These are phyloP conservation scores for Rana temporaria DNA, from an alignment of 2,113 vertebrate genomes.

Conservation along the genomic window DNA sequence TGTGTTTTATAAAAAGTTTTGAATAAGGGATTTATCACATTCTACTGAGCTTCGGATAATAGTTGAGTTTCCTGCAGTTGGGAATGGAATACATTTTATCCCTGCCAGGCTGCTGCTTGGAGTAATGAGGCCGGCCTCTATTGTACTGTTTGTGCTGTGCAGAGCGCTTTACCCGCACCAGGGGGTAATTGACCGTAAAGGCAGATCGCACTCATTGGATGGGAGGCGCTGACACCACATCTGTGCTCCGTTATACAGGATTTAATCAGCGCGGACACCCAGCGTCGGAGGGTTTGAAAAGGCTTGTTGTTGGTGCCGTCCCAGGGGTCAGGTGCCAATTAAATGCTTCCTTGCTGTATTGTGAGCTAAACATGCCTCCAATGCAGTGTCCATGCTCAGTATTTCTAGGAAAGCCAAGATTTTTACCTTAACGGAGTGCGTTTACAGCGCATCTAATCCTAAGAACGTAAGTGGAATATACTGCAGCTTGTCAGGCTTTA, in stretches of 20 bases:
- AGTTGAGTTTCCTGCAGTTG: too few relatives aligned
- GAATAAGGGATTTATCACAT: too few relatives aligned
- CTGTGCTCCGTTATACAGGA: constrained; percentile 79
- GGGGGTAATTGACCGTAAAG: constrained; percentile 95
- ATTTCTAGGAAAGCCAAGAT: too few relatives aligned
- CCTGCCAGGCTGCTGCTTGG: constrained; percentile 81
- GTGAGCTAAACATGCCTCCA: not conserved
- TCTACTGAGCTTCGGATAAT: too few relatives aligned
- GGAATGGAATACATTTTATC: constrained; percentile 66
- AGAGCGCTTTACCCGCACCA: constrained; percentile 71
- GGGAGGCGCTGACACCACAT: constrained; percentile 82
- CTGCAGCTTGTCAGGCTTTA: too few relatives aligned
- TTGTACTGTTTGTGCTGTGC: constrained; percentile 86
- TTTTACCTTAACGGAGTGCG: too few relatives aligned
- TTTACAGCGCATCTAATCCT: too few relatives aligned
- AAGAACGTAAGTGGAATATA: too few relatives aligned
- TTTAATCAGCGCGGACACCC: constrained; percentile 83
- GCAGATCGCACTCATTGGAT: constrained; percentile 78
- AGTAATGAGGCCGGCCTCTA: constrained; percentile 91
- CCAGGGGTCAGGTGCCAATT: constrained; percentile 71
- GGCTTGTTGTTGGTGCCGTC: constrained; percentile 70
- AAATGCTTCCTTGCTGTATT: constrained; percentile 16
- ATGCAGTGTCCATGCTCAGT: too few relatives aligned
- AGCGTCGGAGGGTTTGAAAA: constrained; percentile 74
- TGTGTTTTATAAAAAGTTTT: too few relatives aligned